Conservation (phyloP, 2,113 vertebrate genomes). For the Trogon melanurus region DNA sequence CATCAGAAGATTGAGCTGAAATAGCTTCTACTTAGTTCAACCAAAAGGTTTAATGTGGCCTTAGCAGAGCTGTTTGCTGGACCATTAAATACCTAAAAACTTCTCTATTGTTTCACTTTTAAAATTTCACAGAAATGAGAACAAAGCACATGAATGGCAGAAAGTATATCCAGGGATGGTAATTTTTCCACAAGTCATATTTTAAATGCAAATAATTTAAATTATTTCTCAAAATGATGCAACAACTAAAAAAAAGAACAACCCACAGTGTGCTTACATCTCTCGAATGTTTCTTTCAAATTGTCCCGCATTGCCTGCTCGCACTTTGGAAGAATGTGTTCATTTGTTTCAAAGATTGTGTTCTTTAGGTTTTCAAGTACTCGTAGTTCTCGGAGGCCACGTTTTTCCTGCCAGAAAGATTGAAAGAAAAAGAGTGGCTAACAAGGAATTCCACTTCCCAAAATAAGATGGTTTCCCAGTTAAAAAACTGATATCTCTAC, state of each 20-base stretch:
- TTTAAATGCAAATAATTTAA: not conserved
- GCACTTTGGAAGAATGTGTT: conserved; percentile 76
- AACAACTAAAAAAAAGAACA: not conserved
- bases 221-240: not conserved
- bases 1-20: not conserved
- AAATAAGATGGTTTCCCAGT: not conserved
- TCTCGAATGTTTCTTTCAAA: conserved; percentile 74
- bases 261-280: conserved; percentile 85
- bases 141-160: not conserved
- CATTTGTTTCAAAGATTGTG: conserved; percentile 79
- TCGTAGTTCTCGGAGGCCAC: conserved; percentile 88
- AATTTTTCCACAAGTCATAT: not conserved
- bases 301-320: conserved; percentile 72
- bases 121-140: not conserved
- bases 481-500: not conserved
- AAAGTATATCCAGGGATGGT: not conserved
- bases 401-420: conserved; percentile 85
- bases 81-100: not conserved
- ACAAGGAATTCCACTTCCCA: not conserved
- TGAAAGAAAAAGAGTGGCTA: not conserved
- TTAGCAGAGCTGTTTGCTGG: not conserved
- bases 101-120: not conserved
- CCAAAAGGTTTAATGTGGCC: not conserved
- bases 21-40: not conserved
- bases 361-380: conserved; percentile 89